Evolutionary conservation across 2,113 vertebrate genomes (phyloP).

Genomic region (Pampusana beccarii): DNA sequence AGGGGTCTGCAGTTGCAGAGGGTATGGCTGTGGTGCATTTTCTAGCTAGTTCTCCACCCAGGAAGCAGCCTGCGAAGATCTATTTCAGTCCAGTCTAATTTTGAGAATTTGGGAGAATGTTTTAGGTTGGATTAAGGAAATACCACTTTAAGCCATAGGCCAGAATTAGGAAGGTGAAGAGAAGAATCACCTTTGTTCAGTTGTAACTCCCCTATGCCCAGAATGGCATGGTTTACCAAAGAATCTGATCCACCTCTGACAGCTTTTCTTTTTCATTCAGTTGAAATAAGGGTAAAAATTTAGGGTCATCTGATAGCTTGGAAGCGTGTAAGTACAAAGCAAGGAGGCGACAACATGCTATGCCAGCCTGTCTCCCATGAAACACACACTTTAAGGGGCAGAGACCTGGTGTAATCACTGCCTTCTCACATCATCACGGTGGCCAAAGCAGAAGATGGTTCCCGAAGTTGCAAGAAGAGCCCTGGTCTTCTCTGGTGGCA

Average conservation of each 20-base stretch:
- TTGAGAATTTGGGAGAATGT: not conserved
- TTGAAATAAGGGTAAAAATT: not conserved
- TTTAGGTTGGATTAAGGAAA: not conserved
- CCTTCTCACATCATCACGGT: not conserved
- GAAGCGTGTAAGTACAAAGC: not conserved
- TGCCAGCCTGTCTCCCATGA: not conserved
- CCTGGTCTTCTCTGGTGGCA: not conserved
- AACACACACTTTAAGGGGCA: not conserved
- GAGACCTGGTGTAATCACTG: not conserved
- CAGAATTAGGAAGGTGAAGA: not conserved
- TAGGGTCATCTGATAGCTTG: not conserved
- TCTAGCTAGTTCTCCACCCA: not conserved
- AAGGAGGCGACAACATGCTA: not conserved
- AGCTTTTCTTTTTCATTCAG: not conserved
- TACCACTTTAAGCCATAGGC: not conserved
- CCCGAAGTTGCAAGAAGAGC: accelerated
- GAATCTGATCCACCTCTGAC: not conserved
- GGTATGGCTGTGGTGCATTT: not conserved
- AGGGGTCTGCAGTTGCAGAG: not conserved
- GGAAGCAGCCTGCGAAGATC: not conserved
- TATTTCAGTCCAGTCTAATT: not conserved
- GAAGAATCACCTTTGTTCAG: not conserved
- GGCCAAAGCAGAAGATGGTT: not conserved
- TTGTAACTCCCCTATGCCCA: not conserved
- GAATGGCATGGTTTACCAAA: not conserved